Base-by-base conservation (phyloP, 2,797 vertebrate species). In the Girardinus metallicus region DNA sequence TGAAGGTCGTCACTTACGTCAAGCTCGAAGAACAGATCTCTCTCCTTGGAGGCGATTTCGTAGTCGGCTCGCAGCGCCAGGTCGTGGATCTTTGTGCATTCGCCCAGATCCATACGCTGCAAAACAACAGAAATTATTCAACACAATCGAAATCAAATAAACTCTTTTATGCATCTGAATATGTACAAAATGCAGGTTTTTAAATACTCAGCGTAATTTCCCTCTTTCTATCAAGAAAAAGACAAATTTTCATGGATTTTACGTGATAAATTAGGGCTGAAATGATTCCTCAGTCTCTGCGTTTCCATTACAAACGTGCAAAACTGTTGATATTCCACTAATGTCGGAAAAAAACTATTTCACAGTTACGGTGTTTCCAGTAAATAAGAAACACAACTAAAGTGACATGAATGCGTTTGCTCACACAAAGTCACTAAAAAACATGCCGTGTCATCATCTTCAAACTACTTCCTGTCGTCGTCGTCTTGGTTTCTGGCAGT, bases 71-170 rank as follows among this genome's bases (percentile, higher is more conserved):
- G 96, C 88, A 99, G 96, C 12, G 99, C 99, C 96, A 99, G 94
- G 94, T 99, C 99, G 72, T 99, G 99, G 93, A 98, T 99, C 95
- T 99, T 99, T 29, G 98, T 97, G 91, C 99, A 99, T 80, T 99
- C 99, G 78, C 99, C 99, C 83, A 99, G 95, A 94, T 99, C 99
- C 99, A 99, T 99, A 70, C 99, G 96, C 99, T 99, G 76, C 47
- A 76, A 77, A 57, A 80, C 84, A 15, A 87, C 8, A 87, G 3
- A 87, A 8, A 44, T 49, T 5, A 81, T 1, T 55, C 26, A 77
- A 66, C 70, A 7, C 1, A 29, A 34, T 71, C 0, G 53, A 73
- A 80, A 11, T 62, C 39, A 60, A 23, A 44, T 13, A 13, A 5
- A 41, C 68, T n/a, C 1, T 1, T 71, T 71, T 29, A 41, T 70